Evolutionary conservation across 1,140 invertebrate genomes (phyloP).

Genomic region (Eurosta solidaginis): DNA sequence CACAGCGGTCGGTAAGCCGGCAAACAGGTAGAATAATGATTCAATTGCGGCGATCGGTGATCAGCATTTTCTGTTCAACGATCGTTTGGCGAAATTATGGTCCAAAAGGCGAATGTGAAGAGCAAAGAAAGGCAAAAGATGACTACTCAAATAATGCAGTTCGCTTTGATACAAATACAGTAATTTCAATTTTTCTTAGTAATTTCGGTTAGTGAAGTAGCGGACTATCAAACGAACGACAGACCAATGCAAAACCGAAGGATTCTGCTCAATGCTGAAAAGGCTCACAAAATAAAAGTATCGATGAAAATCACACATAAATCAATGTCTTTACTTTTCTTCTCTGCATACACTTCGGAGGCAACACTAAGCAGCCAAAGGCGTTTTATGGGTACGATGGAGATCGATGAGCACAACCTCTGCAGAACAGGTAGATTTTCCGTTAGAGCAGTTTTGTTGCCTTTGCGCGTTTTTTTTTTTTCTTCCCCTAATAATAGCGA

Average conservation of each 20-base stretch:
- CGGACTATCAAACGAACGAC: too few relatives aligned
- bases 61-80: too few relatives aligned
- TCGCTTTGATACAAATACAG: neutral
- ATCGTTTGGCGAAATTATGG: neutral
- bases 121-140: neutral
- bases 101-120: too few relatives aligned
- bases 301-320: slow-evolving; percentile 14
- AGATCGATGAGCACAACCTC: neutral
- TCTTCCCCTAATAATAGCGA: neutral
- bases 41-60: neutral
- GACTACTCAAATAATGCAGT: neutral
- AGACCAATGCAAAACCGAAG: too few relatives aligned
- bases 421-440: slow-evolving; percentile 22
- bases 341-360: neutral
- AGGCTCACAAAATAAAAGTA: neutral
- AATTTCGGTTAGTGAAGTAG: too few relatives aligned
- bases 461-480: neutral
- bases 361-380: neutral
- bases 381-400: neutral
- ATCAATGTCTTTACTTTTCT: neutral
- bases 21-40: slow-evolving; percentile 2
- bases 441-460: neutral
- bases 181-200: neutral
- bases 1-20: neutral
- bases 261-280: neutral